A percentile compares a stretch with the other conserved stretches of the same genome.
Conservation (phyloP, 2,888 invertebrate species). For the Cephus nigrinus region DNA sequence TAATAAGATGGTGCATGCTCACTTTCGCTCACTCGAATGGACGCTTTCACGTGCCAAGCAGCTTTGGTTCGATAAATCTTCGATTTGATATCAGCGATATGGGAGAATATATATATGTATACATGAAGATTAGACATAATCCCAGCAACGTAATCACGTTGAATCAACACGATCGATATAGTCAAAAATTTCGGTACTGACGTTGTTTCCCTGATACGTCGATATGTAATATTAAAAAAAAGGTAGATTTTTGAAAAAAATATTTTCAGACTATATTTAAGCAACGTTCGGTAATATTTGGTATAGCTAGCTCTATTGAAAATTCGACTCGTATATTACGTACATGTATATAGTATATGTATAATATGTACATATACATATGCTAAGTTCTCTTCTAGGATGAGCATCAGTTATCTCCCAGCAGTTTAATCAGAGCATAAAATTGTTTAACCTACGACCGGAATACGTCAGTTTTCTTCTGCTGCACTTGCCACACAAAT, state of each 20-base stretch:
- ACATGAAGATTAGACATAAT: neutral
- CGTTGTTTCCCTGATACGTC: neutral
- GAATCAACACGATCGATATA: neutral
- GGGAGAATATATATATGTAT: neutral
- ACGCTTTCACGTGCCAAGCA: slow-evolving; percentile 4
- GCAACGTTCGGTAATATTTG: neutral
- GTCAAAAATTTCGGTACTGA: neutral
- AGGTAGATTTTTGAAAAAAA: neutral
- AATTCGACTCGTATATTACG: neutral
- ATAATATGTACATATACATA: neutral
- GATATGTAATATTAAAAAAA: neutral
- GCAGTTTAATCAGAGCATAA: neutral
- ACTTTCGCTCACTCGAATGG: slow-evolving; percentile 7
- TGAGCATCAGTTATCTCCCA: neutral
- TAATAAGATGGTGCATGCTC: slow-evolving; percentile 22
- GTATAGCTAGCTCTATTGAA: neutral
- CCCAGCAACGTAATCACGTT: neutral
- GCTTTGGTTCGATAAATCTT: slow-evolving; percentile 10
- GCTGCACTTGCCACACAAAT: neutral
- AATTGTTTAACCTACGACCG: neutral
- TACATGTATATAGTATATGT: neutral
- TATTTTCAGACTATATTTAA: neutral
- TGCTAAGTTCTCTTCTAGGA: neutral
- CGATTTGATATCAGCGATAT: slow-evolving; percentile 12
- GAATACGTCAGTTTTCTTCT: neutral